These are phyloP conservation scores for Exaiptasia diaphana DNA, from an alignment of 64 coral and sea anemone genomes.

Conservation along the genomic window DNA sequence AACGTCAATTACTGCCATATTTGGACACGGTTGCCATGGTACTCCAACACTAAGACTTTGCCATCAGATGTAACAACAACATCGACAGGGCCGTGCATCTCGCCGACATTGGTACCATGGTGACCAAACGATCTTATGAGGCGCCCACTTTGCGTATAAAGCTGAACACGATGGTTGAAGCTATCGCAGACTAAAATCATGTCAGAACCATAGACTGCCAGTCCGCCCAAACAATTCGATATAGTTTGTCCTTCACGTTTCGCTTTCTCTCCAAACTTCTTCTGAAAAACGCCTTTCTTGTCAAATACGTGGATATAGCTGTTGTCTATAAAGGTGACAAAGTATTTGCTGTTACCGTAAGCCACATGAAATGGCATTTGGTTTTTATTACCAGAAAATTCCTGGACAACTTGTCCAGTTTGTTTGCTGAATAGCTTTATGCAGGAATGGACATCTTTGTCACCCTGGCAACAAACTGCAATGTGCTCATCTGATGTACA, in stretches of 20 bases:
- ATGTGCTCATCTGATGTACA: not conserved
- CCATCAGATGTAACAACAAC: slow-evolving; percentile 6
- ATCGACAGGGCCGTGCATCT: not conserved
- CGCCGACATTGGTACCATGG: not conserved
- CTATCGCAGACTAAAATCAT: slow-evolving; percentile 39
- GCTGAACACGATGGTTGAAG: not conserved
- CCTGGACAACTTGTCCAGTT: not conserved
- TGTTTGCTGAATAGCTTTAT: not conserved
- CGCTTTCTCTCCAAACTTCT: not conserved
- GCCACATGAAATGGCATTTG: not conserved
- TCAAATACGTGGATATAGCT: not conserved
- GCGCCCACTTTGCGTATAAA: slow-evolving; percentile 8
- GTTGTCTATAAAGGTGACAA: not conserved
- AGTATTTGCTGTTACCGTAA: not conserved
- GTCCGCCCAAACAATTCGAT: not conserved
- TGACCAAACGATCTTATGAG: not conserved
- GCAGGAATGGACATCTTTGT: not conserved
- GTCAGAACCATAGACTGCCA: slow-evolving; percentile 15
- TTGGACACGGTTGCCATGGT: not conserved
- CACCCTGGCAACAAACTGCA: not conserved
- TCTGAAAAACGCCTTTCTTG: not conserved
- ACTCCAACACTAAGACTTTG: not conserved
- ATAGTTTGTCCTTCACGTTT: not conserved
- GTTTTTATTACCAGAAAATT: not conserved
- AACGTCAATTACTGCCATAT: not conserved